Percentiles rank a stretch among this genome's conserved stretches.
Evolutionary conservation across 2,797 vertebrate genomes (phyloP).

Genomic region (Simalia tracyae): DNA sequence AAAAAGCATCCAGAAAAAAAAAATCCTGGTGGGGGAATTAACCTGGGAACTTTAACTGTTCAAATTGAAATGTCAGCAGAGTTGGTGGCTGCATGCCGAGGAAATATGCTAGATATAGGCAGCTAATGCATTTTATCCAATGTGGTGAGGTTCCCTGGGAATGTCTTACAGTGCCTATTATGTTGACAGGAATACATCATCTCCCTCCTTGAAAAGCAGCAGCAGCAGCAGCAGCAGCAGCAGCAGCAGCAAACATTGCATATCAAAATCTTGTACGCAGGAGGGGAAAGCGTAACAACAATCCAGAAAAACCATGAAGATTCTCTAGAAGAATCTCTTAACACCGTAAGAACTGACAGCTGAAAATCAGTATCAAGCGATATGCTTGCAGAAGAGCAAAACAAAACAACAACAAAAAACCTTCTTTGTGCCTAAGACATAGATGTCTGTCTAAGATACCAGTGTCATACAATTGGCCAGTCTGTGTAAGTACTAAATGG

Average conservation of each 20-base stretch:
- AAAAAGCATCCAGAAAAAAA: background rate
- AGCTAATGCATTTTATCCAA: background rate
- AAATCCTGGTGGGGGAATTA: background rate
- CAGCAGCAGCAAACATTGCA: slow-evolving; percentile 2
- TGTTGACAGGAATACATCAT: rapidly evolving
- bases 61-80: background rate
- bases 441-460: background rate
- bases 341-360: background rate
- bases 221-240: slow-evolving; percentile 2
- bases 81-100: background rate
- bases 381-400: background rate
- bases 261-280: slow-evolving; percentile 4
- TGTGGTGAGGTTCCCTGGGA: background rate
- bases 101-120: background rate
- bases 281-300: background rate
- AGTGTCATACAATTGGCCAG: background rate
- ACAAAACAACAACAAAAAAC: too few species aligned
- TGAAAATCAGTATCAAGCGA: background rate
- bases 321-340: background rate
- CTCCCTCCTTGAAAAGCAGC: background rate
- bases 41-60: background rate
- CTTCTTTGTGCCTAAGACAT: background rate
- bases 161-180: background rate
- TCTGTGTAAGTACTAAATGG: background rate
- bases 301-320: background rate